phyloP scores from a whole-genome alignment of 2,888 invertebrate genomes.

The Gandaritis pyraliata region DNA sequence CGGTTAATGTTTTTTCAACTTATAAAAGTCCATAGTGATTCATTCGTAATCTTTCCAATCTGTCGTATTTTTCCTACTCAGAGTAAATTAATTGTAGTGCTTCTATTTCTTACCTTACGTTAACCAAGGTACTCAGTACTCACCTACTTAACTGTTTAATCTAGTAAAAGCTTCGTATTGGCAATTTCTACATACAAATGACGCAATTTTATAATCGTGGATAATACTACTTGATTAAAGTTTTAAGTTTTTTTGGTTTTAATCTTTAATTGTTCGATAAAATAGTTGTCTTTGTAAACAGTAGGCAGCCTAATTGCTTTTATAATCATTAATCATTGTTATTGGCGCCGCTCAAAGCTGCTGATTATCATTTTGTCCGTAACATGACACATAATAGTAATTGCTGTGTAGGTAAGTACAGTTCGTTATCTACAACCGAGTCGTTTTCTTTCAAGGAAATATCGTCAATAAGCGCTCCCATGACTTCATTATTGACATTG shows the following conservation, averaged over 20 bases:
- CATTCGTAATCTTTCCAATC: background rate
- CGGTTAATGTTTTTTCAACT: background rate
- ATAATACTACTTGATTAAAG: conserved; percentile 20
- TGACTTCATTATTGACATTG: conserved; percentile 36
- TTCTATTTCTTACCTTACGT: conserved; percentile 17
- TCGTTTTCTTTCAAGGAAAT: conserved; percentile 21
- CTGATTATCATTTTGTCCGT: conserved; percentile 36
- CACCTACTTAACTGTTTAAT: conserved; percentile 23
- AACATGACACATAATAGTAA: conserved; percentile 52
- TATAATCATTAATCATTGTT: conserved; percentile 14
- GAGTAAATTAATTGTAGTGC: conserved; percentile 11
- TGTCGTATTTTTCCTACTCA: background rate
- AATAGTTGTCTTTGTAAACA: background rate
- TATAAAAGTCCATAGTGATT: background rate
- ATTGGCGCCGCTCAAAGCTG: conserved; percentile 32
- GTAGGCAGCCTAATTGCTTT: conserved; percentile 15
- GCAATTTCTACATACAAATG: conserved; percentile 27
- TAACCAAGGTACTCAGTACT: conserved; percentile 9
- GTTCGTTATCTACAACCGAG: conserved; percentile 44
- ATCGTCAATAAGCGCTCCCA: conserved; percentile 17
- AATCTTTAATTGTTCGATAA: conserved; percentile 12
- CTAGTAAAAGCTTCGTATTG: conserved; percentile 29
- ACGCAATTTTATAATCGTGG: conserved; percentile 22
- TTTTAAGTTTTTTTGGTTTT: conserved; percentile 18
- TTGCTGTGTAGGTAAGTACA: conserved; percentile 36